These are phyloP conservation scores for Plusia festucae DNA, from an alignment of 2,888 invertebrate species.

Conservation along the genomic window DNA sequence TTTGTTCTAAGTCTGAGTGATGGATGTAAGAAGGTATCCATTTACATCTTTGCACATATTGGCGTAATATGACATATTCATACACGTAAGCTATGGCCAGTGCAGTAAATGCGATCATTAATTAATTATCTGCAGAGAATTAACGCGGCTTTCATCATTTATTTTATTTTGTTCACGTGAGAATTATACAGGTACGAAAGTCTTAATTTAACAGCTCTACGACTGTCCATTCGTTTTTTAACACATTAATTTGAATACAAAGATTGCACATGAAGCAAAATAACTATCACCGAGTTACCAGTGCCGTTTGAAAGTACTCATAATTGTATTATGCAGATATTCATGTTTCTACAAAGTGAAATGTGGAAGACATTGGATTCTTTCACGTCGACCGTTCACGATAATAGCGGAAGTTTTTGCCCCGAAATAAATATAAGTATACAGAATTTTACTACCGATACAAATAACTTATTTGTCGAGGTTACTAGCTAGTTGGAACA, in stretches of 20 bases:
- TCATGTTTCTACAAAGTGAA: conserved; percentile 39
- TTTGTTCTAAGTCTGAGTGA: too few relatives aligned
- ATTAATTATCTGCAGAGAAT: too few relatives aligned
- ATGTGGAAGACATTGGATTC: conserved; percentile 52
- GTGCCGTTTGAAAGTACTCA: conserved; percentile 49
- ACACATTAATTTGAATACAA: neutral
- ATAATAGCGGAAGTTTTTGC: neutral
- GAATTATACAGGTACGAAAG: neutral
- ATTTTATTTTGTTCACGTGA: neutral
- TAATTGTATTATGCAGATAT: conserved; percentile 56
- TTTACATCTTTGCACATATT: too few relatives aligned
- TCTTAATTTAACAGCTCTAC: neutral
- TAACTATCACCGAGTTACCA: neutral
- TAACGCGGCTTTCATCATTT: conserved; percentile 22
- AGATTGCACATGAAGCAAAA: neutral
- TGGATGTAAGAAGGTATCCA: too few relatives aligned
- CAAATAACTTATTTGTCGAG: neutral
- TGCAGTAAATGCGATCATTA: too few relatives aligned
- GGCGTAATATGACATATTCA: too few relatives aligned
- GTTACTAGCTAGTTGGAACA: neutral
- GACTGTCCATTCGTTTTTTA: neutral
- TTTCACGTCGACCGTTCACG: conserved; percentile 27
- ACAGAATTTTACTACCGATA: neutral
- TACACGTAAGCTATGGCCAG: too few relatives aligned
- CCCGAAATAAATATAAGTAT: neutral